These are phyloP conservation scores for Crenichthys baileyi DNA, from an alignment of 2,797 vertebrate species.

Conservation along the genomic window DNA sequence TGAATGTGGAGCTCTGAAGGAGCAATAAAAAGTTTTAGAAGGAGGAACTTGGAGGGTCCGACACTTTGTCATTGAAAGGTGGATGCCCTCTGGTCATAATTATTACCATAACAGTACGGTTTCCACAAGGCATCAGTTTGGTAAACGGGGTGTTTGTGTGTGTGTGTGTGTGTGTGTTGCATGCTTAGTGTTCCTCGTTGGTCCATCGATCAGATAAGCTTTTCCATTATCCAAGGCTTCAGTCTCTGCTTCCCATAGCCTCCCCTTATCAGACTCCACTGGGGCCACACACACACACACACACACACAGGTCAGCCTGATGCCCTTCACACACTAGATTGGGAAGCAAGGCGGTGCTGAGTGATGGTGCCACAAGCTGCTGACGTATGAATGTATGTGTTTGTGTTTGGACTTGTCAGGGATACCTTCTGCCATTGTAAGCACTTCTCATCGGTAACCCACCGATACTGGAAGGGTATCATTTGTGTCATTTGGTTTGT, in stretches of 20 bases:
- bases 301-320: constrained; percentile 70
- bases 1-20: constrained; percentile 39
- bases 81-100: constrained; percentile 68
- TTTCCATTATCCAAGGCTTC: constrained; percentile 83
- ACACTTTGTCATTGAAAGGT: constrained; percentile 75
- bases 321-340: constrained; percentile 82
- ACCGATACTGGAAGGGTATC: constrained; percentile 75
- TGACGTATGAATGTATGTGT: constrained; percentile 72
- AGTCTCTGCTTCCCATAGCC: constrained; percentile 81
- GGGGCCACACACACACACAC: constrained; percentile 64
- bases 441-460: constrained; percentile 74
- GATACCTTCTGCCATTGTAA: constrained; percentile 77
- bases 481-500: constrained; percentile 79
- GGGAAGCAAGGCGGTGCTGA: constrained; percentile 73
- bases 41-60: constrained; percentile 55
- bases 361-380: constrained; percentile 79
- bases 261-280: constrained; percentile 79
- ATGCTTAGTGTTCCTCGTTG: constrained; percentile 77
- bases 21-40: constrained; percentile 65
- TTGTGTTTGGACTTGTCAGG: constrained; percentile 68
- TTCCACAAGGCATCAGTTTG: constrained; percentile 67
- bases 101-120: constrained; percentile 73
- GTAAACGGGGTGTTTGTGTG: constrained; percentile 59
- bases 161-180: constrained; percentile 59
- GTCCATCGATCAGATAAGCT: constrained; percentile 84